Conservation (phyloP, 2,113 vertebrate species). For the Myiagra hebetior region DNA sequence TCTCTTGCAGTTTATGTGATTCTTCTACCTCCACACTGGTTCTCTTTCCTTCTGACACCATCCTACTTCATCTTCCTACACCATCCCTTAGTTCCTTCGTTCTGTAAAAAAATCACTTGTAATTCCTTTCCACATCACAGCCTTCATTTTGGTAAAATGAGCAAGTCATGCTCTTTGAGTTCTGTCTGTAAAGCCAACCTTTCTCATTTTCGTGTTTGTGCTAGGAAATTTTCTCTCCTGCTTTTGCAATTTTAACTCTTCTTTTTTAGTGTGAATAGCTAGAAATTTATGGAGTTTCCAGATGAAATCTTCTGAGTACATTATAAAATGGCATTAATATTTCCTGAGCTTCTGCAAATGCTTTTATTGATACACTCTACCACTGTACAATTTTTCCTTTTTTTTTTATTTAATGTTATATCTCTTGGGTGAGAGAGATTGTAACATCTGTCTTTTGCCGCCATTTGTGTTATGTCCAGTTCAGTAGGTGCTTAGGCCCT, state of each 20-base stretch:
- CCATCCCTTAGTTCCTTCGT: not conserved
- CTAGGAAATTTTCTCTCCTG: not conserved
- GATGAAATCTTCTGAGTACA: not conserved
- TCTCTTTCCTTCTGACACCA: conserved; percentile 28
- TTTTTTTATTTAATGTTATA: not conserved
- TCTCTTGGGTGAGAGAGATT: not conserved
- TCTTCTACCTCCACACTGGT: not conserved
- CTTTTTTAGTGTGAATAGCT: not conserved
- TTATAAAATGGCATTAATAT: not conserved
- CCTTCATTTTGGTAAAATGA: not conserved
- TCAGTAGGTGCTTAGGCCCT: not conserved
- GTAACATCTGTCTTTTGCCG: not conserved
- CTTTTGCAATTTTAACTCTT: not conserved
- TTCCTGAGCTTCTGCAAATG: conserved; percentile 7
- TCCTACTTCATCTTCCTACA: conserved; percentile 42
- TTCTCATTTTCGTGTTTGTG: not conserved
- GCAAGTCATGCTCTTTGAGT: not conserved
- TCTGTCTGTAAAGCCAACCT: not conserved
- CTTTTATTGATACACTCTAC: not conserved
- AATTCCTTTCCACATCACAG: not conserved
- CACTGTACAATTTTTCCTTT: not conserved
- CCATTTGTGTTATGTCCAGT: not conserved
- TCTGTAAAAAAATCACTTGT: not conserved
- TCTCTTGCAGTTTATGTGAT: not conserved
- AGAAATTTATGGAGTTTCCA: not conserved